Evolutionary conservation across 1,140 invertebrate species (phyloP).

Genomic region (Proctacanthus coquilletti): DNA sequence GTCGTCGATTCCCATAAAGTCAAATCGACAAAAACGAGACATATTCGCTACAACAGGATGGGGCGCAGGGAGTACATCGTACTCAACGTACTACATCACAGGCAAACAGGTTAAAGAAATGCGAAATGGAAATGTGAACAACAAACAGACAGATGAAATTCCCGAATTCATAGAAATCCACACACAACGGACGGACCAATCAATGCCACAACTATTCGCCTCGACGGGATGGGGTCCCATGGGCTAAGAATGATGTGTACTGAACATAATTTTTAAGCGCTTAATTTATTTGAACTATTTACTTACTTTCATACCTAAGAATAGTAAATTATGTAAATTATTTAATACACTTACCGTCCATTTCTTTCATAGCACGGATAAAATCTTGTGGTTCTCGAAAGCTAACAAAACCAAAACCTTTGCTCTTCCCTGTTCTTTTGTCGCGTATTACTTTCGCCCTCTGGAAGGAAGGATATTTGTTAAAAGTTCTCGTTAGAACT

Average conservation of each 20-base stretch:
- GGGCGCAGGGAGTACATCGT: slow-evolving; percentile 34
- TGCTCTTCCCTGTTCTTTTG: slow-evolving; percentile 93
- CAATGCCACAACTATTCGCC: slow-evolving; percentile 34
- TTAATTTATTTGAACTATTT: neutral
- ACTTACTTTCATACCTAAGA: too few relatives aligned
- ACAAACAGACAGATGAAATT: neutral
- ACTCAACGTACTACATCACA: slow-evolving; percentile 31
- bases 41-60: slow-evolving; percentile 26
- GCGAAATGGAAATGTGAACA: neutral
- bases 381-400: slow-evolving; percentile 97
- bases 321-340: too few relatives aligned
- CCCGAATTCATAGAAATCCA: neutral
- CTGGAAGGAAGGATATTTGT: slow-evolving; percentile 87
- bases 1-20: too few relatives aligned
- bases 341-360: slow-evolving; percentile 61
- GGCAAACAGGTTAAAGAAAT: neutral
- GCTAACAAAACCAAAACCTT: slow-evolving; percentile 97
- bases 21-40: slow-evolving; percentile 21
- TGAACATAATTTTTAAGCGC: too few relatives aligned
- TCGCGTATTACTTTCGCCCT: slow-evolving; percentile 92
- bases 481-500: slow-evolving; percentile 79
- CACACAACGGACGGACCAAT: neutral
- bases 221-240: slow-evolving; percentile 35
- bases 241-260: too few relatives aligned
- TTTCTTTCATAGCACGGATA: slow-evolving; percentile 95